Percentiles rank a stretch among this genome's conserved stretches.
These are phyloP conservation scores for Montipora cactus DNA, from an alignment of 64 coral and sea anemone species.

Conservation along the genomic window DNA sequence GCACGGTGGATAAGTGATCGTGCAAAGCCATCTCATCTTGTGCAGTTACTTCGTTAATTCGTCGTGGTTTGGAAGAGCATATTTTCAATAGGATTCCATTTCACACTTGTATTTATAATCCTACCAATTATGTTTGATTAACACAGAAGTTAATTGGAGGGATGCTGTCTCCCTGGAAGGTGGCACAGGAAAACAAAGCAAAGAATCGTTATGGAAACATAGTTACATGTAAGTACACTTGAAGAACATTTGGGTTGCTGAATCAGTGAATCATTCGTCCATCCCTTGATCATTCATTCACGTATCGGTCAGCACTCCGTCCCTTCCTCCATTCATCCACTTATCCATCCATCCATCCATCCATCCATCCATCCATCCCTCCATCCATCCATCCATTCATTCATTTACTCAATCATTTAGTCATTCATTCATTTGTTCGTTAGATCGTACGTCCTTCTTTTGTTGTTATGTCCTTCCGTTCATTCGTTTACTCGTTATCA, in stretches of 20 bases:
- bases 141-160: neutral
- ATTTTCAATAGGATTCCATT: too few species aligned
- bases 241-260: neutral
- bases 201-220: conserved; percentile 94
- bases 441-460: too few species aligned
- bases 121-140: neutral
- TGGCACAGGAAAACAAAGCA: conserved; percentile 68
- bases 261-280: too few species aligned
- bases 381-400: too few species aligned
- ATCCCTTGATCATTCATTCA: neutral
- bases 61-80: too few species aligned
- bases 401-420: neutral
- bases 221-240: conserved; percentile 72
- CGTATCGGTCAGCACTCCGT: neutral
- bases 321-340: neutral
- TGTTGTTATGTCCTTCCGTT: too few species aligned
- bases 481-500: neutral
- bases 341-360: neutral
- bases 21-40: too few species aligned
- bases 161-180: conserved; percentile 55
- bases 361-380: too few species aligned
- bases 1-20: neutral
- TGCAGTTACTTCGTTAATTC: too few species aligned
- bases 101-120: too few species aligned
- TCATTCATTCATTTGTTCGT: neutral